These are phyloP conservation scores for Luffia ferchaultella DNA, from an alignment of 2,888 invertebrate genomes.

Conservation along the genomic window DNA sequence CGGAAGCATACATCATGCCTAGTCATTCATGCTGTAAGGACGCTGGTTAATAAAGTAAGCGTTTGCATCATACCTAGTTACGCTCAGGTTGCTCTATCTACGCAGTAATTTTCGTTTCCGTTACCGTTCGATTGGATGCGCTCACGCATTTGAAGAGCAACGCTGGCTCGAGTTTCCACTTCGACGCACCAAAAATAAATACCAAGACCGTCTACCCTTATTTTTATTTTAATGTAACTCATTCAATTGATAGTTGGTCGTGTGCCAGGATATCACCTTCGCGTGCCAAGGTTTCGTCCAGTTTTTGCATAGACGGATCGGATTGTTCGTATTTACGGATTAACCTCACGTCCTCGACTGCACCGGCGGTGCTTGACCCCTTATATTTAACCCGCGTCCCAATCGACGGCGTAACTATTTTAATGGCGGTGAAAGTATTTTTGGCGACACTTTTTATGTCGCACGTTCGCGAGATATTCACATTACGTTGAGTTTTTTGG, in stretches of 20 bases:
- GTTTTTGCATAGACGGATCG: constrained; percentile 25
- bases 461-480: background rate
- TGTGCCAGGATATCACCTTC: constrained; percentile 39
- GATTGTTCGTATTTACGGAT: constrained; percentile 2
- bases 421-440: constrained; percentile 18
- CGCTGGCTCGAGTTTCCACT: constrained; percentile 49
- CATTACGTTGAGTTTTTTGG: background rate
- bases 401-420: constrained; percentile 14
- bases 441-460: constrained; percentile 10
- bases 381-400: constrained; percentile 3
- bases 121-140: constrained; percentile 37
- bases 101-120: constrained; percentile 30
- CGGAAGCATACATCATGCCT: too few species aligned
- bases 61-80: background rate
- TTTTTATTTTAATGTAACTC: constrained; percentile 52
- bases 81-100: background rate
- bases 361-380: constrained; percentile 16
- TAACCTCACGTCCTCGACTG: constrained; percentile 2
- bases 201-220: constrained; percentile 47
- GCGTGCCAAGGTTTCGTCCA: constrained; percentile 39
- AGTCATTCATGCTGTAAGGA: too few species aligned
- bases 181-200: constrained; percentile 56
- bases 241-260: constrained; percentile 56
- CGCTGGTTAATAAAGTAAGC: too few species aligned
- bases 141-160: constrained; percentile 33